Evolutionary conservation across 1,140 invertebrate genomes (phyloP).

Genomic region (Lordiphosa collinella): DNA sequence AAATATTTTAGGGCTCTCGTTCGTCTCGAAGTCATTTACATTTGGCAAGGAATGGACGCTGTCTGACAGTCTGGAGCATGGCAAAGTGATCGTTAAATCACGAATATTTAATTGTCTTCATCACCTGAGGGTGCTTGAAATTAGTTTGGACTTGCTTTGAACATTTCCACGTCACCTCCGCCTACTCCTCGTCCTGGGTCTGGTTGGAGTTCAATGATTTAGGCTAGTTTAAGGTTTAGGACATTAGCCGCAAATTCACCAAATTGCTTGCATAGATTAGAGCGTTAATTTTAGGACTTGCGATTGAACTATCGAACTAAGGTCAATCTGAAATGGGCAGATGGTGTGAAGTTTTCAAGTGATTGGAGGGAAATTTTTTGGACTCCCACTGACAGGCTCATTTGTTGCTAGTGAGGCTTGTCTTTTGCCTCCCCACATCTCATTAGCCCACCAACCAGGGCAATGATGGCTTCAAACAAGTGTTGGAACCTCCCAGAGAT

Average conservation of each 20-base stretch:
- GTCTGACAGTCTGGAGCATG: conserved; percentile 74
- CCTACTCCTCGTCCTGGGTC: conserved; percentile 33
- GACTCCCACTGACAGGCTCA: conserved; percentile 52
- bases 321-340: conserved; percentile 22
- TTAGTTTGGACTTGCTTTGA: conserved; percentile 73
- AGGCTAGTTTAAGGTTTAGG: conserved; percentile 29
- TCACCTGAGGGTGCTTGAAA: conserved; percentile 79
- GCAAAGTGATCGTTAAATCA: conserved; percentile 80
- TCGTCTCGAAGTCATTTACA: conserved; percentile 63
- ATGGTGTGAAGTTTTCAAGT: not conserved
- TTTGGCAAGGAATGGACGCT: conserved; percentile 47
- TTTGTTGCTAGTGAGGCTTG: conserved; percentile 64
- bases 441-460: conserved; percentile 44
- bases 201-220: not conserved
- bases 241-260: conserved; percentile 28
- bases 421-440: conserved; percentile 24
- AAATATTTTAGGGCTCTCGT: conserved; percentile 61
- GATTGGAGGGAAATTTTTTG: not conserved
- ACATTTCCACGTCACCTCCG: conserved; percentile 61
- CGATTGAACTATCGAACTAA: conserved; percentile 33
- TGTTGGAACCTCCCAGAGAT: conserved; percentile 28
- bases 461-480: conserved; percentile 69
- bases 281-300: conserved; percentile 63
- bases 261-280: conserved; percentile 68
- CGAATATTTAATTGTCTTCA: conserved; percentile 80